These are phyloP conservation scores for Himantopus leucocephalus DNA, from an alignment of 2,113 vertebrate genomes.

Conservation along the genomic window DNA sequence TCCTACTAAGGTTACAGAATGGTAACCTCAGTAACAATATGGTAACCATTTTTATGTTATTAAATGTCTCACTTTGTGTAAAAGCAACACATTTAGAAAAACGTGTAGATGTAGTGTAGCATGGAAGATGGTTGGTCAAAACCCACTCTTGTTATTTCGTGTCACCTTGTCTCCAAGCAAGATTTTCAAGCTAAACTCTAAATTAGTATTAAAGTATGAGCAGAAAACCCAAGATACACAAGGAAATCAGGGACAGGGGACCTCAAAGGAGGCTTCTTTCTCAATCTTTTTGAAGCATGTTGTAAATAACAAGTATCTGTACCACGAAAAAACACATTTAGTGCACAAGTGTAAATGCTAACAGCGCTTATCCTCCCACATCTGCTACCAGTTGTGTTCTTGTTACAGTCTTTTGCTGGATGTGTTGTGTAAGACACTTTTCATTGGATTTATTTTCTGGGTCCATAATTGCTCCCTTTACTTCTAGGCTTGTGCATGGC, in stretches of 20 bases:
- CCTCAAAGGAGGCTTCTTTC: not conserved
- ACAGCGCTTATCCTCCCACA: not conserved
- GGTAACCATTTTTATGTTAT: not conserved
- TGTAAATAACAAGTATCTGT: slow-evolving; percentile 18
- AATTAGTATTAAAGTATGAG: not conserved
- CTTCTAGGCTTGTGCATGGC: slow-evolving; percentile 69
- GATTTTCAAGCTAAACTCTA: not conserved
- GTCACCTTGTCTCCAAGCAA: slow-evolving; percentile 1
- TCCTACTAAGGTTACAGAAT: not conserved
- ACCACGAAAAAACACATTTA: not conserved
- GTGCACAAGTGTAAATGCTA: slow-evolving; percentile 31
- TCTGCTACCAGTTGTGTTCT: not conserved
- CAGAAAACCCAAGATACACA: not conserved
- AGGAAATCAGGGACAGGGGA: not conserved
- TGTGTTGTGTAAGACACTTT: slow-evolving; percentile 11
- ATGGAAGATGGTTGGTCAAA: not conserved
- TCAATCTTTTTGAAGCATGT: not conserved
- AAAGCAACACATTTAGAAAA: slow-evolving; percentile 22
- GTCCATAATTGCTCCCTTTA: slow-evolving; percentile 7
- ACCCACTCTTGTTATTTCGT: slow-evolving; percentile 37
- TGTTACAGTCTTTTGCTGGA: slow-evolving; percentile 17
- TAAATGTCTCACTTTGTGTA: not conserved
- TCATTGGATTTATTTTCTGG: slow-evolving; percentile 10
- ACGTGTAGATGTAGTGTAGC: not conserved
- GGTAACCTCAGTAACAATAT: not conserved